Base-by-base conservation (phyloP, 2,113 vertebrate genomes). In the Cephalopterus ornatus region DNA sequence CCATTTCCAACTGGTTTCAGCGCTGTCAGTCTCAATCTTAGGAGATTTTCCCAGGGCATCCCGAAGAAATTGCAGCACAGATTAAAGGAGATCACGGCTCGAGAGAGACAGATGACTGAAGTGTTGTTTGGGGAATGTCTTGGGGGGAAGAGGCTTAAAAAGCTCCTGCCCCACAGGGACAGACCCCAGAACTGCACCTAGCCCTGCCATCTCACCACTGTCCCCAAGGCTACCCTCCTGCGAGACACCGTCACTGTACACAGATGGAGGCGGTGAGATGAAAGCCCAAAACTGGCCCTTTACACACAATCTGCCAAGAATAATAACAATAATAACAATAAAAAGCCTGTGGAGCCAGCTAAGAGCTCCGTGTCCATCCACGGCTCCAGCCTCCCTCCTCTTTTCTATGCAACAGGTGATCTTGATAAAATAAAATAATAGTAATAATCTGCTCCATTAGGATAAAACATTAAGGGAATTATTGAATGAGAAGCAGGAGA, bases 391-490 rank as follows among this genome's bases (percentile, higher is more conserved):
- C 71, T 71, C 67, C 59, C 56, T 79, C 44, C 66, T 92, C 81
- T 91, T 89, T 93, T 91, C 91, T 88, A 76, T 89, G 85, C 90
- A 97, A 94, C 82, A 97, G 87, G 89, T 97, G 93, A 97, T 97
- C 78, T 93, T 93, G 74, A 94, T 91, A 86, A 97, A 97, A 97
- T 97, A 96, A 97, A 98, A 97, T 96, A 96, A 96, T 92, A 95
- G 96, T 77, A 95, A 98, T 97, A 97, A 97, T 95, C 70, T 91
- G 74, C 82, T 97, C 95, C 95, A 97, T 97, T 97, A 97, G 92
- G 93, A 97, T 89, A 92, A 97, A 97, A 95, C 93, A 96, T 97
- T 93, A 97, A 84, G 75, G 85, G 91, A 96, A 94, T 97, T 96
- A 96, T 8, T 93, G 95, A 97, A 97, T 88, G 88, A 95, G 90